Evolutionary conservation across 2,888 invertebrate species (phyloP).

Genomic region (Entomobrya multifasciata): DNA sequence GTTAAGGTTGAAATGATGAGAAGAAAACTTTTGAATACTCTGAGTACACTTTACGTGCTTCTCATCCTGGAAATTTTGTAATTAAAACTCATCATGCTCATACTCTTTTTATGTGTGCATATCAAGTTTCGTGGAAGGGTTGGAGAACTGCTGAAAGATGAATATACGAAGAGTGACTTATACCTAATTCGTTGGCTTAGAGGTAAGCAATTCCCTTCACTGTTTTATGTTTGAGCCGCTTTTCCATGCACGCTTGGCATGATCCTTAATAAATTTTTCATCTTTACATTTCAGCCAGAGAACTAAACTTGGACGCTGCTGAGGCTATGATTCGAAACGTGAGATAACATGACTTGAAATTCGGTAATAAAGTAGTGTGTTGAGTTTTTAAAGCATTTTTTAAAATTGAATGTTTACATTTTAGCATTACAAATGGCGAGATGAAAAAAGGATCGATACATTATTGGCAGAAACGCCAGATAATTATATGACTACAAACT

Average conservation of each 20-base stretch:
- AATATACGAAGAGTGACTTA: constrained; percentile 63
- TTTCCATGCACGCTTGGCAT: background rate
- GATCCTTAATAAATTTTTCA: background rate
- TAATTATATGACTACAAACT: constrained; percentile 40
- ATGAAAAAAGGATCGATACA: constrained; percentile 54
- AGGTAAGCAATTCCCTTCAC: constrained; percentile 41
- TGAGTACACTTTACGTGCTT: background rate
- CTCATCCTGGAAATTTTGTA: background rate
- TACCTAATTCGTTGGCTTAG: constrained; percentile 75
- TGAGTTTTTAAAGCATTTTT: no score
- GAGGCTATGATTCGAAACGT: constrained; percentile 74
- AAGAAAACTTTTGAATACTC: no score
- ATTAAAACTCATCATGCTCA: no score
- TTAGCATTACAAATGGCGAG: constrained; percentile 66
- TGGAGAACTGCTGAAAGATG: constrained; percentile 62
- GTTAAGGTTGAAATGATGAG: background rate
- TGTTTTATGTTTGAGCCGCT: no score
- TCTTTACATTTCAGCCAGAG: constrained; percentile 54
- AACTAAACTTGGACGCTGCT: constrained; percentile 68
- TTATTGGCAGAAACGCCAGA: constrained; percentile 52
- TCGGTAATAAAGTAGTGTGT: no score
- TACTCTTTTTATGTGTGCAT: background rate
- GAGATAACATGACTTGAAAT: no score
- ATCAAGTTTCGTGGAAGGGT: constrained; percentile 65
- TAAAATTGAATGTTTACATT: no score